Base-by-base conservation (phyloP, 2,888 invertebrate species). In the Torymus auratus region DNA sequence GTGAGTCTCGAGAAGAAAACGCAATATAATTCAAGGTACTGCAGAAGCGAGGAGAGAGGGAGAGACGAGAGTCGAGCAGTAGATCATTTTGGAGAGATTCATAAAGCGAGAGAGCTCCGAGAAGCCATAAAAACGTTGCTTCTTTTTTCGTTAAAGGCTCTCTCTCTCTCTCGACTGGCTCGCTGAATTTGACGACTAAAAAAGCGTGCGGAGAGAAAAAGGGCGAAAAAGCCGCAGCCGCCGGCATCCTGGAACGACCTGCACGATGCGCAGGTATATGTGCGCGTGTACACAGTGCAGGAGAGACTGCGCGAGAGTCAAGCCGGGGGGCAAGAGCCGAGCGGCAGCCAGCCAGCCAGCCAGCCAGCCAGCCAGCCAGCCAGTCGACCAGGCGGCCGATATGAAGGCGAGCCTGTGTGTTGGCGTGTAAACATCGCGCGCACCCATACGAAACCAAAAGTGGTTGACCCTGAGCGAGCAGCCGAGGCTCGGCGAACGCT, bases 381-480 rank as follows among this genome's bases (percentile, higher is more conserved):
- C 17, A 14, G 52, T 28, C 60, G 53, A 69, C 23, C 55, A 76
- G 65, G 80, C 81, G 77, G n/a, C 65, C 20, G 60, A 80, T 76
- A 79, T 68, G 71, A 64, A 65, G 55, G 17, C 64, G 73, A 5
- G 13, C 17, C 65, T 82, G 84, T 85, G 85, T 86, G 85, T 82
- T 85, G 83, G 84, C 83, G 84, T 86, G 84, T 88, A 85, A 85
- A 86, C 84, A 86, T 23, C 67, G 86, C 28, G 62, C 67, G n/a
- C 52, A 62, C 73, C 55, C 56, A 77, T 62, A 69, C 79, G 74
- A 87, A 86, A 87, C 89, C 88, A 89, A 90, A 90, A 90, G 90
- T 88, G 89, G 90, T 90, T 90, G 90, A 90, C 90, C 90, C 90
- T 90, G 90, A 90, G 87, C 50, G 78, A 56, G 20, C 55, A 61